Conservation (phyloP, 1,140 invertebrate genomes). For the Megalopta genalis region DNA sequence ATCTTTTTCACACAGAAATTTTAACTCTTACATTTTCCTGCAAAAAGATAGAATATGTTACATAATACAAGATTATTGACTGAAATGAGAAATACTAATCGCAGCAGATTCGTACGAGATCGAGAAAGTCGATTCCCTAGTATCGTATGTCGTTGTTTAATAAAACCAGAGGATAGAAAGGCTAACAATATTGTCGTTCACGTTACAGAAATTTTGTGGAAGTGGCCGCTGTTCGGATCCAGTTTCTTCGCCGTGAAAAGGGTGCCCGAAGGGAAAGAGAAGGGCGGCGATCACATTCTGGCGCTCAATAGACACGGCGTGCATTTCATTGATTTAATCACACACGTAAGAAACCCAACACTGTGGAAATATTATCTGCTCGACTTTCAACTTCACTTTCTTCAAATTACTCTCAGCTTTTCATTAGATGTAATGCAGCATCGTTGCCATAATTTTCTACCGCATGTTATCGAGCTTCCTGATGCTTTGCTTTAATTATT, state of each 20-base stretch:
- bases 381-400: background rate
- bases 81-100: no score
- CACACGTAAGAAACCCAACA: constrained; percentile 86
- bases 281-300: constrained; percentile 88
- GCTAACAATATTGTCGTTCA: background rate
- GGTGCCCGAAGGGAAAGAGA: constrained; percentile 89
- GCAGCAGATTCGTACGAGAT: no score
- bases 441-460: no score
- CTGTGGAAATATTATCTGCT: background rate
- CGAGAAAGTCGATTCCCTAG: background rate
- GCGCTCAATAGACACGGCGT: constrained; percentile 96
- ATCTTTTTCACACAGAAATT: no score
- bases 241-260: constrained; percentile 98
- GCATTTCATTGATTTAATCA: constrained; percentile 94
- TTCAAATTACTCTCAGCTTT: no score
- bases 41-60: no score
- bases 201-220: constrained; percentile 89
- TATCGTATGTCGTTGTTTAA: background rate
- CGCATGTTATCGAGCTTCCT: no score
- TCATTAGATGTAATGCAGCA: no score
- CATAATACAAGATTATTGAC: no score
- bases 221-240: constrained; percentile 97
- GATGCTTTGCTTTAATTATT: no score
- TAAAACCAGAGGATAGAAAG: background rate
- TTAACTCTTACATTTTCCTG: no score